phyloP scores from a whole-genome alignment of 2,113 vertebrate genomes.

The Verasper variegatus region DNA sequence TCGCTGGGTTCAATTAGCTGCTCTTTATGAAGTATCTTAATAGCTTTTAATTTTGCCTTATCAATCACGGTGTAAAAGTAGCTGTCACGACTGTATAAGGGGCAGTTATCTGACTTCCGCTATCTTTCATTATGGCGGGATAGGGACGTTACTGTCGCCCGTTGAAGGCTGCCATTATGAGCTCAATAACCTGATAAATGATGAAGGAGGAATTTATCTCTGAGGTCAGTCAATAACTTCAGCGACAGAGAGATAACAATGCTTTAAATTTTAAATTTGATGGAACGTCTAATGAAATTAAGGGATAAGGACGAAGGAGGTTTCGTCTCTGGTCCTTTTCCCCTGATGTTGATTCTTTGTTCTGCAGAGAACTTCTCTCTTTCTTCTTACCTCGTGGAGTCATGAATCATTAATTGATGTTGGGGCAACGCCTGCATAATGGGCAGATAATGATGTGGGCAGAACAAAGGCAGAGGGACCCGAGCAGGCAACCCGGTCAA shows the following conservation, averaged over 20 bases:
- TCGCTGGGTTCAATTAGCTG: not conserved
- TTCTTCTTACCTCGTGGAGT: not conserved
- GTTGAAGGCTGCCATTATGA: slow-evolving; percentile 18
- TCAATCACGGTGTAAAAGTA: slow-evolving; percentile 25
- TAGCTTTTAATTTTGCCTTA: slow-evolving; percentile 14
- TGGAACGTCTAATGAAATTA: not conserved
- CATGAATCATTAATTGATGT: slow-evolving; percentile 29
- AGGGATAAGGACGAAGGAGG: not conserved
- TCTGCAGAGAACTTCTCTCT: slow-evolving; percentile 12
- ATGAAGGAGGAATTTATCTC: slow-evolving; percentile 34
- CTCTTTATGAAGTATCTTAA: slow-evolving; percentile 4
- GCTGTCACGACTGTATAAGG: slow-evolving; percentile 5
- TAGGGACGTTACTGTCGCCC: slow-evolving; percentile 6
- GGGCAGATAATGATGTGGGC: slow-evolving; percentile 50
- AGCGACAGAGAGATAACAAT: not conserved
- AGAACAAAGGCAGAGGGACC: slow-evolving; percentile 27
- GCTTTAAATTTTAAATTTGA: slow-evolving; percentile 22
- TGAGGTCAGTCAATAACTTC: slow-evolving; percentile 26
- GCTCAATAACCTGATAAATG: slow-evolving; percentile 48
- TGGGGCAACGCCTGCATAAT: slow-evolving; percentile 34
- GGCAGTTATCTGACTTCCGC: slow-evolving; percentile 24
- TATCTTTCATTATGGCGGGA: slow-evolving; percentile 32
- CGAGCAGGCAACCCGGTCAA: slow-evolving; percentile 35
- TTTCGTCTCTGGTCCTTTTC: not conserved
- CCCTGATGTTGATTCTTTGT: not conserved